Percentiles rank a stretch among this genome's conserved stretches.
Evolutionary conservation across 2,888 invertebrate genomes (phyloP).

Genomic region (Spisula subtruncata): DNA sequence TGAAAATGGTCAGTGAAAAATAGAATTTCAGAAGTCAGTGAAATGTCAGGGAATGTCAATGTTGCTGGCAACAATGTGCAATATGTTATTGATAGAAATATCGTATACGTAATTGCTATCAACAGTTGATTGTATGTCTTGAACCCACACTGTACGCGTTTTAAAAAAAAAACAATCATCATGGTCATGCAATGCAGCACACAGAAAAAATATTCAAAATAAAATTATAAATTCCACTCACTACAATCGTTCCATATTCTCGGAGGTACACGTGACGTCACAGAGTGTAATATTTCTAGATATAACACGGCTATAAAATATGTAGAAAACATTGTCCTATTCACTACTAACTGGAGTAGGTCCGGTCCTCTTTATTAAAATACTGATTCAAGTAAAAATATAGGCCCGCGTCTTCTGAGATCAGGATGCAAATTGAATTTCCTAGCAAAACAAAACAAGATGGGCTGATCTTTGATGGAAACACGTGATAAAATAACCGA

Average conservation of each 20-base stretch:
- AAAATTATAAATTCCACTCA: neutral
- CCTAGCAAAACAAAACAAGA: neutral
- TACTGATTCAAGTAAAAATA: too few relatives aligned
- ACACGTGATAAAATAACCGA: neutral
- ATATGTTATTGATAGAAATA: too few relatives aligned
- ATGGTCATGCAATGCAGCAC: neutral
- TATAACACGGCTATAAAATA: neutral
- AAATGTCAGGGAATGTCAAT: too few relatives aligned
- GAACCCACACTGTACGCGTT: neutral
- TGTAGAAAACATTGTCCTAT: neutral
- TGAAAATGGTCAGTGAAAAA: too few relatives aligned
- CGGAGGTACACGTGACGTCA: neutral
- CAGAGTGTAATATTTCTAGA: neutral
- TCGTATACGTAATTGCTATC: neutral
- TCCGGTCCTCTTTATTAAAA: too few relatives aligned
- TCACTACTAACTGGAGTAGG: neutral
- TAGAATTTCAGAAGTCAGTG: too few relatives aligned
- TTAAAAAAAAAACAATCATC: neutral
- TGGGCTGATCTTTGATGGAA: neutral
- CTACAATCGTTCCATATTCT: conserved; percentile 5
- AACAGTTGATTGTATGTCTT: neutral
- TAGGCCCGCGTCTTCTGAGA: neutral
- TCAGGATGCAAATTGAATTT: neutral
- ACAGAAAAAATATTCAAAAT: neutral
- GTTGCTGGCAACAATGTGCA: too few relatives aligned